phyloP scores from a whole-genome alignment of 2,113 vertebrate genomes.

The Gadus chalcogrammus region DNA sequence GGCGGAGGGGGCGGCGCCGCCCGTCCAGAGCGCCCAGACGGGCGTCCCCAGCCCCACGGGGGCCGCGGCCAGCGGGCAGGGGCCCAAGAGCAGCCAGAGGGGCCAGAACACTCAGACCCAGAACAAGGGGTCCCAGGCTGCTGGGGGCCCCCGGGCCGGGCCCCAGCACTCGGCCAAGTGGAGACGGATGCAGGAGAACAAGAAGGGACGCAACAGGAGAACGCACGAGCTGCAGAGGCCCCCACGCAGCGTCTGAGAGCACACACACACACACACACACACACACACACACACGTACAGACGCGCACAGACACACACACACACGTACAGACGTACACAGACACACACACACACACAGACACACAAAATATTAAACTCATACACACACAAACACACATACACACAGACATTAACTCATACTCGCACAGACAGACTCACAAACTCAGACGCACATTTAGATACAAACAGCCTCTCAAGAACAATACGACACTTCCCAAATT shows the following conservation, averaged over 20 bases:
- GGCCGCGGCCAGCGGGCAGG: conserved; percentile 31
- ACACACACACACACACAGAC: conserved; percentile 26
- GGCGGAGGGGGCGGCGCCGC: conserved; percentile 36
- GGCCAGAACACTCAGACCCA: conserved; percentile 37
- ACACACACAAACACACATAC: conserved; percentile 35
- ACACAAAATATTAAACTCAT: conserved; percentile 14
- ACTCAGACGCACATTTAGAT: too few species aligned
- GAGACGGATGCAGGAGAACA: conserved; percentile 96
- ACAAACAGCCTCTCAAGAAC: too few species aligned
- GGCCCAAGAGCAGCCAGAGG: conserved; percentile 54
- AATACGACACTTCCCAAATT: too few species aligned
- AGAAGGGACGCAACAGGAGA: conserved; percentile 97
- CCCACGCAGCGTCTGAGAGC: conserved; percentile 91
- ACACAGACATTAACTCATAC: conserved; percentile 20
- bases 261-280: conserved; percentile 37
- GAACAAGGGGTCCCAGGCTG: conserved; percentile 41
- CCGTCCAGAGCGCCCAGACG: conserved; percentile 39
- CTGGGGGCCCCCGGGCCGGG: conserved; percentile 44
- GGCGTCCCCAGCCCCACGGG: conserved; percentile 3
- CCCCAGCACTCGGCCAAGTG: conserved; percentile 82
- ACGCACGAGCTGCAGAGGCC: conserved; percentile 98
- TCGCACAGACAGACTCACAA: conserved; percentile 16
- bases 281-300: conserved; percentile 6
- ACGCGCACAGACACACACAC: neutral
- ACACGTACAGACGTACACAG: conserved; percentile 11